These are phyloP conservation scores for Drosophila sordidapex DNA, from an alignment of 2,888 invertebrate genomes.

Conservation along the genomic window DNA sequence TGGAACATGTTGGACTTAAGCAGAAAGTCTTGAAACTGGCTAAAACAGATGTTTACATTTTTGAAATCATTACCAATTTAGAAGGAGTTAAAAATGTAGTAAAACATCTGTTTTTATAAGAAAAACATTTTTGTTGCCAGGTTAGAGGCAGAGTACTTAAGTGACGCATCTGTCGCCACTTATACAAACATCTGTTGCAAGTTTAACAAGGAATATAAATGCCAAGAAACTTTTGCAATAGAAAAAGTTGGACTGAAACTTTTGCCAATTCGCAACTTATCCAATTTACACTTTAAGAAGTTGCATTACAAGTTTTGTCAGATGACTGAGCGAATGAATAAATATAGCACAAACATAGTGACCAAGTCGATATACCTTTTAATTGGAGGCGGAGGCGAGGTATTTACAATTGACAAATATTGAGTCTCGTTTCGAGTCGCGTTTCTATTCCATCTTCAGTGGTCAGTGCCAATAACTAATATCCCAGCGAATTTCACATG, in stretches of 20 bases:
- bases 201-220: neutral
- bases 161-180: neutral
- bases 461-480: conserved; percentile 21
- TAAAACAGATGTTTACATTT: neutral
- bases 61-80: neutral
- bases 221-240: neutral
- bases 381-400: neutral
- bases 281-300: neutral
- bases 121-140: neutral
- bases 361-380: neutral
- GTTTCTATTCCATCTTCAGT: conserved; percentile 20
- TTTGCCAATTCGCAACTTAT: neutral
- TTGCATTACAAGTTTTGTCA: neutral
- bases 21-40: neutral
- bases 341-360: neutral
- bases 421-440: conserved; percentile 10
- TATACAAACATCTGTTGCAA: neutral
- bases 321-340: neutral
- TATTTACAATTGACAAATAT: conserved; percentile 18
- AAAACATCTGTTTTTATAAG: neutral
- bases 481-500: conserved; percentile 21
- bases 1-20: neutral
- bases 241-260: neutral
- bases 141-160: neutral
- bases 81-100: neutral